Evolutionary conservation across 2,797 vertebrate genomes (phyloP).

Genomic region (Apogon hyalosoma): DNA sequence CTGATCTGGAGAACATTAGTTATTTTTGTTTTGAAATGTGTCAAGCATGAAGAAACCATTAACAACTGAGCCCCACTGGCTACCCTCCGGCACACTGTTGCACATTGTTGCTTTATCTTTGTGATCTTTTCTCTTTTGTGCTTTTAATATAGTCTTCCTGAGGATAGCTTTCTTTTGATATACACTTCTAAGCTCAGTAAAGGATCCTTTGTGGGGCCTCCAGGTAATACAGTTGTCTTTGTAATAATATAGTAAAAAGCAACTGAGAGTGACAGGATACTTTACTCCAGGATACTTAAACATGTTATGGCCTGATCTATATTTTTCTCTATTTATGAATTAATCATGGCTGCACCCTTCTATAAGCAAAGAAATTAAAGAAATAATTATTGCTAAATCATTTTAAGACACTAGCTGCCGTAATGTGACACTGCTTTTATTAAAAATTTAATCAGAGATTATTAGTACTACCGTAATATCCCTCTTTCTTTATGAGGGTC

Average conservation of each 20-base stretch:
- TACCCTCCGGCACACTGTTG: constrained; percentile 68
- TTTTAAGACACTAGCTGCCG: constrained; percentile 26
- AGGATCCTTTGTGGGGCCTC: constrained; percentile 41
- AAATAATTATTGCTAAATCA: constrained; percentile 49
- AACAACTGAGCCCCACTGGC: constrained; percentile 63
- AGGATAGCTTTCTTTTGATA: constrained; percentile 60
- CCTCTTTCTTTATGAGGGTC: constrained; percentile 49
- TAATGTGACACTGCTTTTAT: constrained; percentile 67
- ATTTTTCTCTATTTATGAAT: constrained; percentile 42
- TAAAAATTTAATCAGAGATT: constrained; percentile 65
- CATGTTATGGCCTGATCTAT: constrained; percentile 27
- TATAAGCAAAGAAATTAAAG: constrained; percentile 28
- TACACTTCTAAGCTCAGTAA: constrained; percentile 50
- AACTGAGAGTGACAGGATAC: constrained; percentile 28
- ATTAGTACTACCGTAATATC: constrained; percentile 48
- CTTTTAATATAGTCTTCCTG: constrained; percentile 62
- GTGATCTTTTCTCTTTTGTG: constrained; percentile 64
- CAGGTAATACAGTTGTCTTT: constrained; percentile 51
- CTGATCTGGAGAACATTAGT: constrained; percentile 72
- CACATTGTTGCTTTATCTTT: constrained; percentile 61
- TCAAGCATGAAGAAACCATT: constrained; percentile 76
- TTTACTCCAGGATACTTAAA: constrained; percentile 28
- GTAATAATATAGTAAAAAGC: constrained; percentile 43
- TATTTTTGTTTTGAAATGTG: constrained; percentile 77
- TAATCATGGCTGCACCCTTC: constrained; percentile 36